Base-by-base conservation (phyloP, 1,140 invertebrate genomes). In the Drosophila parvula region DNA sequence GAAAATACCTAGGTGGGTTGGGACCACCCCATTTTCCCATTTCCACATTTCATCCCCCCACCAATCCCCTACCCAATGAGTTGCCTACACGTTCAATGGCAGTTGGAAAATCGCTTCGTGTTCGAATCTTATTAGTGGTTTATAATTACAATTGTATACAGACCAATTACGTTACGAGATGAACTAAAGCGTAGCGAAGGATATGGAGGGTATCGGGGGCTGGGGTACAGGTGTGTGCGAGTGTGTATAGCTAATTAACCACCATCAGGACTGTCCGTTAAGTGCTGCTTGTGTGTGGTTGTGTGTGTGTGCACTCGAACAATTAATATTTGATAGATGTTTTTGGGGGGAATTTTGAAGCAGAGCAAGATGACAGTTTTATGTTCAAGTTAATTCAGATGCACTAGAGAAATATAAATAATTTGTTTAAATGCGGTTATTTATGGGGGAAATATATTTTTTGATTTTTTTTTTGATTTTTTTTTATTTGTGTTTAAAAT, bases 141-240 rank as follows among this genome's bases (percentile, higher is more conserved):
- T 89, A 89, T 88, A 89, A 88, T 88, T 88, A 83, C 84, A 88
- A 88, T 89, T 83, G 83, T 89, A 88, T 88, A 89, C 83, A 88
- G 74, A 75, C 77, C 83, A 88, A 88, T 88, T 88, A 88, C 48
- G 83, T 80, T 83, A 62, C 79, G 83, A 79, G 83, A 82, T 65
- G 45, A 48, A 70, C 76, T 65, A 64, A 70, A 60, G 50, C 36
- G 48, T 44, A 38, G 45, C 14, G 22, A 27, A 27, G 53, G 38
- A 28, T 10, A 22, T 22, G n/a, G 30, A 0, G 2, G 10, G 30
- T 12, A 6, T 5, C 6, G 22, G n/a, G 32, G 16, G 22, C 11
- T 22, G 11, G 44, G 34, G 34, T 43, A n/a, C 50, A 67, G 47
- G 81, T 77, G 56, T 65, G 65, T 74, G 58, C 75, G 69, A 68